phyloP scores from a whole-genome alignment of 2,888 invertebrate genomes.

The Noctua comes region DNA sequence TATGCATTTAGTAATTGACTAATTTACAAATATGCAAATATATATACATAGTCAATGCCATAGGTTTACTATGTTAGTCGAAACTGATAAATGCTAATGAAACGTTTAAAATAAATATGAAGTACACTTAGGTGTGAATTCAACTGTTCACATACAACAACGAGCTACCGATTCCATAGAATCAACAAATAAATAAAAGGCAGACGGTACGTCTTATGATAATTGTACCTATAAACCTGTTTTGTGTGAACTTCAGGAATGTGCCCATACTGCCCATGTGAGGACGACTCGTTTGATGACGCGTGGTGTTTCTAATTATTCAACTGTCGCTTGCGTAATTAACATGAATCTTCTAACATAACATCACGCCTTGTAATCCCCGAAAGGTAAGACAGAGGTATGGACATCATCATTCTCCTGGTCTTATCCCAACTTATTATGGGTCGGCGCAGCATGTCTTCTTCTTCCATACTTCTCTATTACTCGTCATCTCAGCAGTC shows the following conservation, averaged over 20 bases:
- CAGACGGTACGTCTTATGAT: constrained; percentile 33
- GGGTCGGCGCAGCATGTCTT: too few relatives aligned
- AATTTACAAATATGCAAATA: constrained; percentile 6
- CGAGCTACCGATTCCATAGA: constrained; percentile 35
- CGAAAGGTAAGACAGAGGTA: background rate
- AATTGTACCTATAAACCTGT: constrained; percentile 60
- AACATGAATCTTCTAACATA: constrained; percentile 6
- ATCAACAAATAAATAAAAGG: constrained; percentile 47
- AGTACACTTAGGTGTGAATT: background rate
- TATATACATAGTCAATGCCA: background rate
- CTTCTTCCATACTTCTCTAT: too few relatives aligned
- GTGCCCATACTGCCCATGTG: constrained; percentile 47
- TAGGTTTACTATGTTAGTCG: background rate
- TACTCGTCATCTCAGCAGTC: too few relatives aligned
- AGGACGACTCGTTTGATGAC: constrained; percentile 41
- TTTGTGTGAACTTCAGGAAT: constrained; percentile 54
- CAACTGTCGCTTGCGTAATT: constrained; percentile 57
- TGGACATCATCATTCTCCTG: too few relatives aligned
- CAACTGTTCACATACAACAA: background rate
- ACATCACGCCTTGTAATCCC: background rate
- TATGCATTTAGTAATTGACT: background rate
- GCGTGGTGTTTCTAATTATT: constrained; percentile 54
- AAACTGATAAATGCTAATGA: background rate
- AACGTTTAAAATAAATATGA: background rate
- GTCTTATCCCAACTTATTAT: too few relatives aligned